phyloP scores from a whole-genome alignment of 2,888 invertebrate genomes.

The Loripinus fragilis region DNA sequence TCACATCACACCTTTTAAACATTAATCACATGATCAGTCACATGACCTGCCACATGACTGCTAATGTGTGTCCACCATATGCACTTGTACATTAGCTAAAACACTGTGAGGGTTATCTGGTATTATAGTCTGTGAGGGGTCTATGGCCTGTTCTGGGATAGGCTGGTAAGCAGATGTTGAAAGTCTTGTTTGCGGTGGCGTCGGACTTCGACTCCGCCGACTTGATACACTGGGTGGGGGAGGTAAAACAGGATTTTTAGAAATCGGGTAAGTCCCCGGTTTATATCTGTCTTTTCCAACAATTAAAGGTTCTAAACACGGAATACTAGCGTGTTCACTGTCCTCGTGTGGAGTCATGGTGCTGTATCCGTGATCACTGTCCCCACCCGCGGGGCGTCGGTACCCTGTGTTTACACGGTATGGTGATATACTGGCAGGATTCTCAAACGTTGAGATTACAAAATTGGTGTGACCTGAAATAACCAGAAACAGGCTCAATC shows the following conservation, averaged over 20 bases:
- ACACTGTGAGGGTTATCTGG: constrained; percentile 86
- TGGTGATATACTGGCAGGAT: constrained; percentile 91
- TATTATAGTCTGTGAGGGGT: constrained; percentile 75
- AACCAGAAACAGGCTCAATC: too few species aligned
- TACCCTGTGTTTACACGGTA: constrained; percentile 94
- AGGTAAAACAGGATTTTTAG: constrained; percentile 73
- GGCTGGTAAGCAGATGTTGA: constrained; percentile 53
- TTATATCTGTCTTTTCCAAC: constrained; percentile 81
- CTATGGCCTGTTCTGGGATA: constrained; percentile 76
- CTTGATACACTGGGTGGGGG: constrained; percentile 77
- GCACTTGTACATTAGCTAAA: constrained; percentile 94
- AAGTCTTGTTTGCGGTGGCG: constrained; percentile 77
- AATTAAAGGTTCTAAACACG: constrained; percentile 81
- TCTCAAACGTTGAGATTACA: constrained; percentile 82
- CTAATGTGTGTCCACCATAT: constrained; percentile 90
- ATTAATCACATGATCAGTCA: too few species aligned
- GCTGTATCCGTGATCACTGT: constrained; percentile 97
- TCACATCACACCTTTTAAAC: too few species aligned
- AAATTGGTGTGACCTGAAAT: constrained; percentile 81
- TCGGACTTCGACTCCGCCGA: constrained; percentile 80
- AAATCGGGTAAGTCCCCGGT: constrained; percentile 69
- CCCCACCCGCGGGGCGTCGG: constrained; percentile 88
- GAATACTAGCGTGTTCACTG: constrained; percentile 82
- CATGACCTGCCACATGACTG: constrained; percentile 5
- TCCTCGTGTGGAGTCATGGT: constrained; percentile 82